Conservation (phyloP, 2,888 invertebrate genomes). For the Agonum fuliginosum region DNA sequence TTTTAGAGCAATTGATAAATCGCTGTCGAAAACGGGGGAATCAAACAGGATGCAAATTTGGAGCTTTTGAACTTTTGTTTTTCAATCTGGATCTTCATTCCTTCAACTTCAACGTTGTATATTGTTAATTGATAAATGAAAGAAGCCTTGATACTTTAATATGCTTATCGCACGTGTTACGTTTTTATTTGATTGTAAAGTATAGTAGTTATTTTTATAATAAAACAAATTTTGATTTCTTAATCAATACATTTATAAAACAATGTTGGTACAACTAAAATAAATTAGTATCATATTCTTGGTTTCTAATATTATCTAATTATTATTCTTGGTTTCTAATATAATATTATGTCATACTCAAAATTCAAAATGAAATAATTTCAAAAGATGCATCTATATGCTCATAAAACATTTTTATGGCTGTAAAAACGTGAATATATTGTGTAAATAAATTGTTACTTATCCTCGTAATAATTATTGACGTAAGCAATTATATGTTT, state of each 20-base stretch:
- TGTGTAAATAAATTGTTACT: slow-evolving; percentile 10
- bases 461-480: slow-evolving; percentile 1
- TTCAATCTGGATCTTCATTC: not conserved
- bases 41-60: slow-evolving; percentile 24
- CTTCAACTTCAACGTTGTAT: not conserved
- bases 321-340: too few species aligned
- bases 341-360: too few species aligned
- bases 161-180: not conserved
- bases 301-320: too few species aligned
- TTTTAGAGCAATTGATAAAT: slow-evolving; percentile 48
- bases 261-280: too few species aligned
- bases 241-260: too few species aligned
- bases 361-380: too few species aligned
- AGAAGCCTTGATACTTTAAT: not conserved
- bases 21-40: slow-evolving; percentile 34
- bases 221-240: too few species aligned
- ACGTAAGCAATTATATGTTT: slow-evolving; percentile 24
- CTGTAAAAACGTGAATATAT: slow-evolving; percentile 10
- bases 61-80: slow-evolving; percentile 37
- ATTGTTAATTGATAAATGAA: not conserved
- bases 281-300: too few species aligned
- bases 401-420: slow-evolving; percentile 19
- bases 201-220: not conserved
- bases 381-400: too few species aligned
- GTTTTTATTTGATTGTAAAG: not conserved